These are phyloP conservation scores for Tor tambroides DNA, from an alignment of 2,113 vertebrate species.

Conservation along the genomic window DNA sequence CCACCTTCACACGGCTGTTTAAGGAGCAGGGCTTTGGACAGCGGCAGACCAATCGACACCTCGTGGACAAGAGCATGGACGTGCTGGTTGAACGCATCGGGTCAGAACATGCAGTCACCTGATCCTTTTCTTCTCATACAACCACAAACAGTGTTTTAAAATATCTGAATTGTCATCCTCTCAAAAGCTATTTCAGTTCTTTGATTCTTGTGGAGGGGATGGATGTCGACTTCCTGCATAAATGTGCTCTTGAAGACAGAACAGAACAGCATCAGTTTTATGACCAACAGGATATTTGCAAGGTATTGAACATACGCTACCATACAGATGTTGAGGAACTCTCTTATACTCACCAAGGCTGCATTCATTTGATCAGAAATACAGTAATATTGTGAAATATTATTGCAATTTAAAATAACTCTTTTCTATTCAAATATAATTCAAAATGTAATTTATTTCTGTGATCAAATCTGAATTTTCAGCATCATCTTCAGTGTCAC, in stretches of 20 bases:
- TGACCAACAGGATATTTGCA: constrained; percentile 77
- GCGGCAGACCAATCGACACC: constrained; percentile 92
- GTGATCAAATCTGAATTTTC: too few relatives aligned
- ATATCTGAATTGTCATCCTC: constrained; percentile 1
- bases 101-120: constrained; percentile 70
- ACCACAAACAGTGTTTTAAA: not conserved
- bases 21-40: constrained; percentile 94
- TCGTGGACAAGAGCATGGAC: constrained; percentile 95
- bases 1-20: constrained; percentile 89
- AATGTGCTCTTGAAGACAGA: constrained; percentile 89
- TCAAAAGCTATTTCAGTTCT: constrained; percentile 88
- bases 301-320: constrained; percentile 52
- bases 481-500: too few relatives aligned
- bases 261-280: constrained; percentile 90
- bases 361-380: too few relatives aligned
- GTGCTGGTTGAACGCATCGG: constrained; percentile 90
- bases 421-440: too few relatives aligned
- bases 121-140: not conserved
- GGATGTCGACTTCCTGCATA: constrained; percentile 95
- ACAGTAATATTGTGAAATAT: too few relatives aligned
- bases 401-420: too few relatives aligned
- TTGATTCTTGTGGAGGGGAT: constrained; percentile 96
- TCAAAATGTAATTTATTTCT: too few relatives aligned
- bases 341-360: too few relatives aligned
- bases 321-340: not conserved